phyloP scores from a whole-genome alignment of 1,140 invertebrate genomes.

The Tachypleus tridentatus region DNA sequence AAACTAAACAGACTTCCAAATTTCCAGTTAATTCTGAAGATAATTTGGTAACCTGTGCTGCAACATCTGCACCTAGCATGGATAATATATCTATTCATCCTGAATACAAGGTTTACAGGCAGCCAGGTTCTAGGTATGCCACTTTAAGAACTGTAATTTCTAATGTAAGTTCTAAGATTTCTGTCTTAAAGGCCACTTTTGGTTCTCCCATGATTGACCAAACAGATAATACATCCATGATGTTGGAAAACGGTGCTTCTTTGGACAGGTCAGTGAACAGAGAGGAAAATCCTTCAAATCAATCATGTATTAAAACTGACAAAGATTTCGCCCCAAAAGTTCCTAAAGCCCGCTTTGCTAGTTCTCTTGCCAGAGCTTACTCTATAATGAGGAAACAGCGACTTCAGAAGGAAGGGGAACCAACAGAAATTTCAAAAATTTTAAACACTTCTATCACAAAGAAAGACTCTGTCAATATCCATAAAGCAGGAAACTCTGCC shows the following conservation, averaged over 20 bases:
- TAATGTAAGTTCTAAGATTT: constrained; percentile 30
- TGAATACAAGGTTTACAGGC: constrained; percentile 60
- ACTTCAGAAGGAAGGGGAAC: constrained; percentile 16
- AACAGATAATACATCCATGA: too few relatives aligned
- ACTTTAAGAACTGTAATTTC: constrained; percentile 36
- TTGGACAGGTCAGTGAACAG: too few relatives aligned
- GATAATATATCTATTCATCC: constrained; percentile 49
- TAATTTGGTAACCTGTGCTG: too few relatives aligned
- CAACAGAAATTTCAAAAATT: too few relatives aligned
- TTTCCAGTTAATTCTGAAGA: background rate
- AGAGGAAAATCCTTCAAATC: too few relatives aligned
- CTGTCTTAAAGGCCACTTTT: constrained; percentile 10
- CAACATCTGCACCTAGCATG: constrained; percentile 24
- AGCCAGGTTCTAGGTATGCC: constrained; percentile 35
- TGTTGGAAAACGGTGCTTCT: too few relatives aligned
- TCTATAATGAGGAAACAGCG: constrained; percentile 33
- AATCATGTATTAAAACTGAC: too few relatives aligned
- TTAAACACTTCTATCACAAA: too few relatives aligned
- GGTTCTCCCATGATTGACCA: too few relatives aligned
- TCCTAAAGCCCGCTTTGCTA: background rate
- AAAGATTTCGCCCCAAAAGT: too few relatives aligned
- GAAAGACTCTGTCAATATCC: too few relatives aligned
- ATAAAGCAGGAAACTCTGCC: constrained; percentile 46
- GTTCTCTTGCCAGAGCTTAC: constrained; percentile 31
- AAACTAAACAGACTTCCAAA: constrained; percentile 16